A percentile compares a stretch with the other conserved stretches of the same genome.
Conservation (phyloP, 2,797 vertebrate species). For the Cuniculus paca region DNA sequence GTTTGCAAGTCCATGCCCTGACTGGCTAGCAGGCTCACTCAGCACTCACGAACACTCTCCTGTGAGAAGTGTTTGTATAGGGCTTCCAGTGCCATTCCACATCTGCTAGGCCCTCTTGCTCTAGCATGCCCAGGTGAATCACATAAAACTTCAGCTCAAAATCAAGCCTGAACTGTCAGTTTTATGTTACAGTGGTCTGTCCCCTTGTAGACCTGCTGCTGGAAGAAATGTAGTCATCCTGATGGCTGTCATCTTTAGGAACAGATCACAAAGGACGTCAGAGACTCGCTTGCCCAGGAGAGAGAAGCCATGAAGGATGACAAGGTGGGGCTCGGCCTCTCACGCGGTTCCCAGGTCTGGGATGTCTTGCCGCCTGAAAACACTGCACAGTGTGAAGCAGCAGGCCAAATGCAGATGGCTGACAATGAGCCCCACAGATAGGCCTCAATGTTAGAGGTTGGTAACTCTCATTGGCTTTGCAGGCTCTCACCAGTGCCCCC, state of each 20-base stretch:
- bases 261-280: conserved; percentile 95
- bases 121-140: conserved; percentile 95
- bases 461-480: conserved; percentile 93
- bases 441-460: conserved; percentile 94
- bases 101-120: conserved; percentile 93
- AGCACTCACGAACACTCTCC: conserved; percentile 91
- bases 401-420: conserved; percentile 95
- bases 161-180: conserved; percentile 93
- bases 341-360: conserved; percentile 95
- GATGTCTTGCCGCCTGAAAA: conserved; percentile 95
- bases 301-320: conserved; percentile 95
- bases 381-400: conserved; percentile 95
- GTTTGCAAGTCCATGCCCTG: not conserved
- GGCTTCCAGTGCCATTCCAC: conserved; percentile 95
- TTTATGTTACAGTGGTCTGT: conserved; percentile 92
- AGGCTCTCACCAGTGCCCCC: conserved; percentile 91
- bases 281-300: conserved; percentile 94
- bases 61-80: conserved; percentile 93
- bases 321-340: conserved; percentile 94
- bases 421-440: conserved; percentile 93
- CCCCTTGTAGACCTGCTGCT: conserved; percentile 95
- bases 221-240: conserved; percentile 95
- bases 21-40: conserved; percentile 71
- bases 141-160: conserved; percentile 96
- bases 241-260: conserved; percentile 94